These are phyloP conservation scores for Egretta garzetta DNA, from an alignment of 2,113 vertebrate genomes.

Conservation along the genomic window DNA sequence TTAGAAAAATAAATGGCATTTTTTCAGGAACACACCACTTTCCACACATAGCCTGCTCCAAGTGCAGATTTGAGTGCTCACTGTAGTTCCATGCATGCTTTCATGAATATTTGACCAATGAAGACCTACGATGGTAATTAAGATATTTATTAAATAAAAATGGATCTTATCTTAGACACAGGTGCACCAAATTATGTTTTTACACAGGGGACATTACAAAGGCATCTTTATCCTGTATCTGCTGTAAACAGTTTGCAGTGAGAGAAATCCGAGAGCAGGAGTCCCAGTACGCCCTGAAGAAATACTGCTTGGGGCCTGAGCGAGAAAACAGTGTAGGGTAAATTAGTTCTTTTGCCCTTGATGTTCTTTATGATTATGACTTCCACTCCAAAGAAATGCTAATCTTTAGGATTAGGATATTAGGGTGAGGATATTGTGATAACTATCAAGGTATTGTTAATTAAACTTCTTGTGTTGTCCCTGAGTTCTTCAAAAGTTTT, in stretches of 20 bases:
- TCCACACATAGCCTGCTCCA: background rate
- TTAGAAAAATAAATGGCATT: background rate
- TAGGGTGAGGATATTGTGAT: background rate
- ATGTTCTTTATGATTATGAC: background rate
- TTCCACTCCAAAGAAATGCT: background rate
- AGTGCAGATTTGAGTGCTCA: background rate
- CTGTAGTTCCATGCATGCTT: background rate
- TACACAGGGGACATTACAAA: background rate
- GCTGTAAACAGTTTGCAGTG: background rate
- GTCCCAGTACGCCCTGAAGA: background rate
- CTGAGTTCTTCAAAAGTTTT: background rate
- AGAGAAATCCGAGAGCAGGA: background rate
- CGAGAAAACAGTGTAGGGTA: background rate
- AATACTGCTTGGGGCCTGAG: background rate
- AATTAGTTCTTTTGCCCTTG: background rate
- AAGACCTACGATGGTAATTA: background rate
- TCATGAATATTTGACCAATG: background rate
- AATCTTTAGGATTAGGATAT: background rate
- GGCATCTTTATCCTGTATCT: background rate
- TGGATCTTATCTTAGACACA: background rate
- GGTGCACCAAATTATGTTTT: constrained; percentile 14
- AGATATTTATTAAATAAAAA: constrained; percentile 54
- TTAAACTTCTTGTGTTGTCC: background rate
- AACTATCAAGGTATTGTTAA: background rate
- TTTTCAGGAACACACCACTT: background rate